Conservation (phyloP, 2,113 vertebrate species). For the Lipotes vexillifer region DNA sequence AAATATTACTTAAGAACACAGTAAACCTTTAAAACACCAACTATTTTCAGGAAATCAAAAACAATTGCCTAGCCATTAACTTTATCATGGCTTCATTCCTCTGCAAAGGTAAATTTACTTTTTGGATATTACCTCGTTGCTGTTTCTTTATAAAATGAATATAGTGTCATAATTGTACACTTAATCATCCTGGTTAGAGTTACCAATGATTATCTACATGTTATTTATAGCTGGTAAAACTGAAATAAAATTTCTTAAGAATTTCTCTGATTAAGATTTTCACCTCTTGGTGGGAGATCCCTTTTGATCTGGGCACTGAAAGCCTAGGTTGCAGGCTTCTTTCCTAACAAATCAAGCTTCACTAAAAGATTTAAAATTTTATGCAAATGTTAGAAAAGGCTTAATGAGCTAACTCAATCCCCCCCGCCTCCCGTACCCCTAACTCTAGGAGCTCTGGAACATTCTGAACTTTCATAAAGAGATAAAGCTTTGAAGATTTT, state of each 20-base stretch:
- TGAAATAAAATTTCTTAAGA: neutral
- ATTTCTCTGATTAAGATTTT: neutral
- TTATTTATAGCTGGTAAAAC: neutral
- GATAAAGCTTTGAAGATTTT: neutral
- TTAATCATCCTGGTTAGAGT: neutral
- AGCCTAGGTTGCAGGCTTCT: neutral
- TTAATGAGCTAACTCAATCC: neutral
- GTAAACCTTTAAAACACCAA: neutral
- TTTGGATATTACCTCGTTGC: neutral
- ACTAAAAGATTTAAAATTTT: neutral
- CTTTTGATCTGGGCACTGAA: neutral
- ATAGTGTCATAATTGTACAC: neutral
- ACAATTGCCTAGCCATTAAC: neutral
- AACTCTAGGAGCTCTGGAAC: neutral
- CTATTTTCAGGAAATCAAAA: conserved; percentile 12
- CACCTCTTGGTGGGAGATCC: neutral
- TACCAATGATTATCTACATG: neutral
- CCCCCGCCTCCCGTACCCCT: neutral
- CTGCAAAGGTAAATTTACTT: neutral
- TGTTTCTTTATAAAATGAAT: conserved; percentile 8
- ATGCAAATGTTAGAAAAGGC: neutral
- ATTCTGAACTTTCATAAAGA: neutral
- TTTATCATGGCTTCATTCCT: neutral
- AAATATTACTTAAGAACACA: neutral
- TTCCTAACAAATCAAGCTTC: neutral